A percentile compares a stretch with the other conserved stretches of the same genome.
Conservation (phyloP, 64 coral and sea anemone genomes). For the Acropora yongei region DNA sequence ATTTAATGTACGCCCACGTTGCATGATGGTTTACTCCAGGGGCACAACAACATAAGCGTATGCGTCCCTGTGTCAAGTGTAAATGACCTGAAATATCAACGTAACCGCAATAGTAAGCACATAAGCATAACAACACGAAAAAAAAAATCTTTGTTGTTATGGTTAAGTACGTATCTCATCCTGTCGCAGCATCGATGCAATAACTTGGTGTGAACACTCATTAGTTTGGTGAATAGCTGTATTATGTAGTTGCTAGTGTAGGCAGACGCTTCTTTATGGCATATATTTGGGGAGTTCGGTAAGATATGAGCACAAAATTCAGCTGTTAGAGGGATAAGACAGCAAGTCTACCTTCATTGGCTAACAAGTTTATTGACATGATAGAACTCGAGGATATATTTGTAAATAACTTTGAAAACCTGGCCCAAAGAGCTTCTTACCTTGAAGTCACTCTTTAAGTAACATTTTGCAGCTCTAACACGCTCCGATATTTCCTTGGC, state of each 20-base stretch:
- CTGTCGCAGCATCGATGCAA: too few relatives aligned
- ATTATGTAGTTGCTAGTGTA: too few relatives aligned
- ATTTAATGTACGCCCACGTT: too few relatives aligned
- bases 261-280: too few relatives aligned
- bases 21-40: too few relatives aligned
- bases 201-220: conserved; percentile 23
- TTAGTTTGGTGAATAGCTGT: neutral
- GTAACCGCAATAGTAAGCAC: conserved; percentile 24
- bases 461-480: conserved; percentile 39
- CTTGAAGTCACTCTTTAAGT: conserved; percentile 36
- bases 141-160: conserved; percentile 23
- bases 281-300: too few relatives aligned
- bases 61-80: neutral
- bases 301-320: too few relatives aligned
- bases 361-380: conserved; percentile 9
- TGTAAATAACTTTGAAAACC: conserved; percentile 15
- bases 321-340: too few relatives aligned
- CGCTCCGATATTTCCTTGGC: conserved; percentile 25
- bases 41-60: too few relatives aligned
- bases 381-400: conserved; percentile 5
- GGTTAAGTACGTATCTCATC: too few relatives aligned
- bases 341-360: neutral
- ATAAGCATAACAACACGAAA: conserved; percentile 34
- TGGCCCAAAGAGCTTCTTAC: conserved; percentile 1
- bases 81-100: conserved; percentile 42